Conservation (phyloP, 37 sponge, comb jelly and placozoan genomes). For the Dysidea cf. avara region DNA sequence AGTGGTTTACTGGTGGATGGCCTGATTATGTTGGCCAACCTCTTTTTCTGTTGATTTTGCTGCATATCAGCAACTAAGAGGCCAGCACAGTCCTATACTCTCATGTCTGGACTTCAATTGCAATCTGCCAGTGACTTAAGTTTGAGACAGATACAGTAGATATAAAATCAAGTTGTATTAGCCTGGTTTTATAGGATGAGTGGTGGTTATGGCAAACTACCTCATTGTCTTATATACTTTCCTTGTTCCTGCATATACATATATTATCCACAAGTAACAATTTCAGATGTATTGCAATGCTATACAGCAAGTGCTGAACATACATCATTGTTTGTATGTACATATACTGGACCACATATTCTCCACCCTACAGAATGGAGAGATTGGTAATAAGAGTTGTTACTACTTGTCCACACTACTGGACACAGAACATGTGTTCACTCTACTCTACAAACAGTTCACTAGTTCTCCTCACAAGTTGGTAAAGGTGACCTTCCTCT, state of each 20-base stretch:
- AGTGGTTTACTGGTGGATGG: too few relatives aligned
- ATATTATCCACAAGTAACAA: not conserved
- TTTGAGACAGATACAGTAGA: too few relatives aligned
- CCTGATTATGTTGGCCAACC: too few relatives aligned
- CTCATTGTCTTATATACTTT: not conserved
- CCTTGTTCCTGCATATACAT: not conserved
- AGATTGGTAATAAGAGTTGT: conserved; percentile 51
- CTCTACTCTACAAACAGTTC: conserved; percentile 70
- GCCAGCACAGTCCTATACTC: too few relatives aligned
- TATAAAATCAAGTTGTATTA: too few relatives aligned
- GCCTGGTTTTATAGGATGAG: too few relatives aligned
- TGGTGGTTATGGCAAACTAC: not conserved
- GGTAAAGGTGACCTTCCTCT: conserved; percentile 45
- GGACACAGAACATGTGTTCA: too few relatives aligned
- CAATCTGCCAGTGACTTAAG: too few relatives aligned
- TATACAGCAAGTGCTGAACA: not conserved
- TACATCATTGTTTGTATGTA: not conserved
- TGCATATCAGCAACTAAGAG: too few relatives aligned
- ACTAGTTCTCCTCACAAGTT: conserved; percentile 53
- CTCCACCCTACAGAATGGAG: conserved; percentile 45
- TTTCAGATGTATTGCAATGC: not conserved
- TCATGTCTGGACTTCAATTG: too few relatives aligned
- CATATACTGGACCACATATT: not conserved
- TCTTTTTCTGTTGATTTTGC: too few relatives aligned
- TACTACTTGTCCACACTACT: conserved; percentile 61